Percentiles rank a stretch among this genome's conserved stretches.
These are phyloP conservation scores for Pseudocheirus occidentalis DNA, from an alignment of 2,797 vertebrate species.

Conservation along the genomic window DNA sequence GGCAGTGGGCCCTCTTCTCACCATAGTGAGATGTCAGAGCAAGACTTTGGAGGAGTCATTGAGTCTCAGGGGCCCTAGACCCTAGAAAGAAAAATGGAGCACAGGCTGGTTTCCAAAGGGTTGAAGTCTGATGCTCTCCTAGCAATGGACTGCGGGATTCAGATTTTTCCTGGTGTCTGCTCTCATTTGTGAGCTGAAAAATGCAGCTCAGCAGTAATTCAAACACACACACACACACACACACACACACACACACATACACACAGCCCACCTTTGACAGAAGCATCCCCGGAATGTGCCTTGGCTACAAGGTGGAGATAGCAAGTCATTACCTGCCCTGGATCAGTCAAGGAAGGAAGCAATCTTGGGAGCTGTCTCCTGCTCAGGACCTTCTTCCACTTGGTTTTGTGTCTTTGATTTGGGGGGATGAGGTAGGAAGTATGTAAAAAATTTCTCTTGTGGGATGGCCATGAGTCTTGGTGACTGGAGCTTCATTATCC, in stretches of 20 bases:
- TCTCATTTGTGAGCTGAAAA: background rate
- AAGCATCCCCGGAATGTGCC: constrained; percentile 15
- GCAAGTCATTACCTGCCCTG: background rate
- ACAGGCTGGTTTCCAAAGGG: no score
- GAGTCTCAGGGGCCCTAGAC: background rate
- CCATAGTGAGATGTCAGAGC: background rate
- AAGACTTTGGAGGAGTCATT: background rate
- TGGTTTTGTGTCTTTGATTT: background rate
- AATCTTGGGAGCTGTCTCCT: fast-evolving
- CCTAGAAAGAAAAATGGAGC: fast-evolving
- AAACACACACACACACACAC: background rate
- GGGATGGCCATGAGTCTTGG: background rate
- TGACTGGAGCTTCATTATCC: background rate
- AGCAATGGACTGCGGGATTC: background rate
- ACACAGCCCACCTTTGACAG: background rate
- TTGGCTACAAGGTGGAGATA: background rate
- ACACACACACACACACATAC: background rate
- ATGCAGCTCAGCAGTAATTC: constrained; percentile 26
- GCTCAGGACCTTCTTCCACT: background rate
- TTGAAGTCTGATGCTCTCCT: background rate
- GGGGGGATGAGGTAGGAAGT: background rate
- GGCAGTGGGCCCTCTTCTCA: background rate
- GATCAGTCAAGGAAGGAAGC: background rate
- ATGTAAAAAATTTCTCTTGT: background rate
- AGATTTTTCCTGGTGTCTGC: constrained; percentile 16